phyloP scores from a whole-genome alignment of 2,797 vertebrate species.

The Sebastes hopkinsi region DNA sequence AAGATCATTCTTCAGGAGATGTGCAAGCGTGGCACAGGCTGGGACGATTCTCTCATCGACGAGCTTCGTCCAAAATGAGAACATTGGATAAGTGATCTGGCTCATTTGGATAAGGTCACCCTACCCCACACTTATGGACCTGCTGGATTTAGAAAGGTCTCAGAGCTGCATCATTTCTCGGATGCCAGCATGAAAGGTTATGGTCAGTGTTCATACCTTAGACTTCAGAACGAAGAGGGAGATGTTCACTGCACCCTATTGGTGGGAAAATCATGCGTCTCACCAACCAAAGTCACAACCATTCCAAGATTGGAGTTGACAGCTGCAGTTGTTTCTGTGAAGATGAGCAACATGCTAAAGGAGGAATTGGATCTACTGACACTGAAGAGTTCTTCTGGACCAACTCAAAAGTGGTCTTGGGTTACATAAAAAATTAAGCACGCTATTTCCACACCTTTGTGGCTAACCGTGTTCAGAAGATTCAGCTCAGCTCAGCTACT shows the following conservation, averaged over 20 bases:
- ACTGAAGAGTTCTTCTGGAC: neutral
- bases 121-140: neutral
- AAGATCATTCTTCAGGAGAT: neutral
- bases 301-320: neutral
- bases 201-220: neutral
- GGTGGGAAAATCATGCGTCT: neutral
- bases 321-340: neutral
- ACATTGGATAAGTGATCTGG: neutral
- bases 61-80: no score
- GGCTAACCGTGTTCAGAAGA: no score
- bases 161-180: neutral
- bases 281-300: neutral
- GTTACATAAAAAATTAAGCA: no score
- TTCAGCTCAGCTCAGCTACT: neutral
- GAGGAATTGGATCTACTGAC: neutral
- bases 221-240: neutral
- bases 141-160: no score
- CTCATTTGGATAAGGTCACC: neutral
- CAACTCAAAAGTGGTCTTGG: neutral
- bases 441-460: no score
- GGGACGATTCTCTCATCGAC: neutral
- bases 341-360: neutral
- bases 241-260: neutral
- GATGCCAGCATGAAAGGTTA: neutral
- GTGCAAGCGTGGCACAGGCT: neutral